Percentiles rank a stretch among this genome's conserved stretches.
phyloP scores from a whole-genome alignment of 2,113 vertebrate genomes.

The Phylloscopus trochiloides region DNA sequence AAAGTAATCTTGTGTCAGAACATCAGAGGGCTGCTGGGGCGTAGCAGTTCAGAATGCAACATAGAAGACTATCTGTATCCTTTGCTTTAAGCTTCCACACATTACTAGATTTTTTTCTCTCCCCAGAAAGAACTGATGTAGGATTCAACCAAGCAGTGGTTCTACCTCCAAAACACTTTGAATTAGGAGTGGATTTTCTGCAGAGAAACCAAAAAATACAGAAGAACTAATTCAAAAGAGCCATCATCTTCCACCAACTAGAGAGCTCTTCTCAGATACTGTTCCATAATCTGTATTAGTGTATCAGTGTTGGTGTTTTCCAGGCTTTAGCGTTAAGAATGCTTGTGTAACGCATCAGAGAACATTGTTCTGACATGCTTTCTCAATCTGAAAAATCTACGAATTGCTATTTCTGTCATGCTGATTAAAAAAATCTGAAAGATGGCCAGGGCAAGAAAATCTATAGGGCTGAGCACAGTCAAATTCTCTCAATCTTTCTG shows the following conservation, averaged over 20 bases:
- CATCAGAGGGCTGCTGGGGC: not conserved
- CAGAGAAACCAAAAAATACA: not conserved
- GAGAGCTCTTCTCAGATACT: not conserved
- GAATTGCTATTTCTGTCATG: not conserved
- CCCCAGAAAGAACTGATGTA: not conserved
- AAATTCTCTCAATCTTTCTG: not conserved
- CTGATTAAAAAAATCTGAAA: not conserved
- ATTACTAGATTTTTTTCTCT: fast-evolving
- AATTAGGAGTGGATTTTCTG: not conserved
- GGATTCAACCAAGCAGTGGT: not conserved
- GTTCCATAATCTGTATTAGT: not conserved
- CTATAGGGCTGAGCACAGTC: not conserved
- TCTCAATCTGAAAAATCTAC: not conserved
- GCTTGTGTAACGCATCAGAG: not conserved
- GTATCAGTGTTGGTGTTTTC: not conserved
- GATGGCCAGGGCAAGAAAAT: not conserved
- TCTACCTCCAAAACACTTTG: not conserved
- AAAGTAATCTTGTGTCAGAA: not conserved
- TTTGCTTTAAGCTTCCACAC: not conserved
- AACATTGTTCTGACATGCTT: not conserved
- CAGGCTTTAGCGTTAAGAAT: not conserved
- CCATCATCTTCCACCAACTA: not conserved
- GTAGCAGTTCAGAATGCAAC: not conserved
- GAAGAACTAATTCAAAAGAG: not conserved
- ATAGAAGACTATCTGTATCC: fast-evolving